phyloP scores from a whole-genome alignment of 1,140 invertebrate genomes.

The Sycophaga agraensis region DNA sequence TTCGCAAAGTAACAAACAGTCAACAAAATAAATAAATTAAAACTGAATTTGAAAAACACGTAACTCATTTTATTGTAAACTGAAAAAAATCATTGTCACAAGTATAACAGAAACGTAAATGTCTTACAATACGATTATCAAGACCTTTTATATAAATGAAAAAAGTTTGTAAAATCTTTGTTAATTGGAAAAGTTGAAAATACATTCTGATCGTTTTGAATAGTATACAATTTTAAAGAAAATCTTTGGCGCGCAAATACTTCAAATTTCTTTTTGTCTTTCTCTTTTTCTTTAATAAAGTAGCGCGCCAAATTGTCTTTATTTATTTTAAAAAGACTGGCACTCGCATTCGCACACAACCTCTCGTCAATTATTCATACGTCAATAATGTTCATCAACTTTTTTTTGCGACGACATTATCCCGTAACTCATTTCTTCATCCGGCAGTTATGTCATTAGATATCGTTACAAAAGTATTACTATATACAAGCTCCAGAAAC shows the following conservation, averaged over 20 bases:
- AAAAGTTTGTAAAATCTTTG: neutral
- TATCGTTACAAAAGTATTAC: conserved; percentile 44
- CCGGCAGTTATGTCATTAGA: conserved; percentile 35
- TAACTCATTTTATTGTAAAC: conserved; percentile 13
- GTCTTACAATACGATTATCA: neutral
- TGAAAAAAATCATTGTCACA: conserved; percentile 9
- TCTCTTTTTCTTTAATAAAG: neutral
- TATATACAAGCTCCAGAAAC: conserved; percentile 42
- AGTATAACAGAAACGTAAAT: conserved; percentile 7
- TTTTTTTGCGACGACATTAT: conserved; percentile 1
- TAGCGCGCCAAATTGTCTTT: conserved; percentile 18
- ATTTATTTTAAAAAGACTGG: conserved; percentile 7
- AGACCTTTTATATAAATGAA: neutral
- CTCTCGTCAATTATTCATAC: conserved; percentile 17
- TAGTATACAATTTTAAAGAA: conserved; percentile 3
- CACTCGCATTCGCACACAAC: conserved; percentile 19
- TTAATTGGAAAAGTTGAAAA: neutral
- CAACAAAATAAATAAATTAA: conserved; percentile 15
- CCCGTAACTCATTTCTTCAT: conserved; percentile 21
- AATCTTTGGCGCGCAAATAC: conserved; percentile 13
- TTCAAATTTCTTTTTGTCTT: neutral
- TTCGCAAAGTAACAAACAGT: neutral
- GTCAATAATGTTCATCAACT: conserved; percentile 12
- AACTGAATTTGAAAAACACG: conserved; percentile 19
- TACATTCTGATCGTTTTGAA: conserved; percentile 6